Evolutionary conservation across 1,140 invertebrate genomes (phyloP), one percentile per base, ranked within the genome.

Genomic region (Drosophila eugracilis): DNA sequence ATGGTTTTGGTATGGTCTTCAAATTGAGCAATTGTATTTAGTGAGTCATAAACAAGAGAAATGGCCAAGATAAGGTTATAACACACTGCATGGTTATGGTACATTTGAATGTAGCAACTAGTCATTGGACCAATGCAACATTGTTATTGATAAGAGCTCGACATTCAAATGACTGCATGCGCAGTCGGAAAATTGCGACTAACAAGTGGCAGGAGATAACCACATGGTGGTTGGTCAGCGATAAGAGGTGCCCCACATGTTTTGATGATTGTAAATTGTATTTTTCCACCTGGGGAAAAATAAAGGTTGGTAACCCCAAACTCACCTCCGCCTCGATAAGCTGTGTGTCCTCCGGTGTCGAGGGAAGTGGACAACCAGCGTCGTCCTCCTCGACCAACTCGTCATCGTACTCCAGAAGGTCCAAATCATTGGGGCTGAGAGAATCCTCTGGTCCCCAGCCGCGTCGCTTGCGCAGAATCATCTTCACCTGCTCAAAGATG

Each of bases 341-440:
- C 90, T 95, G 95, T 78, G 96, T 95, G 91, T 97, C 96, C 92
- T 96, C 96, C 4, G 96, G 96, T n/a, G 96, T 97, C 1, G 96
- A 96, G 9, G 96, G 96, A 54, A 97, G 90, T 2, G 96, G 96
- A 90, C 96, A 97, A 12, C 96, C 96, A 49, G 95, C 94, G 52
- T 95, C 95, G 85, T 96, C 96, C 72, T 96, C 95, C 79, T 96
- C 96, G 32, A 95, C 95, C 42, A 92, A 62, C 48, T 84, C 91
- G 26, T 90, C 86, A 10, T 90, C 86, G 34, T 91, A 89, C 41
- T 90, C 90, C 4, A 86, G 78, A 22, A 86, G 54, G 47, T 85
- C 76, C 6, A 91, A 47, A 50, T 90, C 89, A n/a, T 90, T 72
- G 26, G 72, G 70, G 41, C 80, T 89, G 3, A 91, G 73, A 4